These are phyloP conservation scores for Caprella mutica DNA, from an alignment of 2,888 invertebrate genomes.

Conservation along the genomic window DNA sequence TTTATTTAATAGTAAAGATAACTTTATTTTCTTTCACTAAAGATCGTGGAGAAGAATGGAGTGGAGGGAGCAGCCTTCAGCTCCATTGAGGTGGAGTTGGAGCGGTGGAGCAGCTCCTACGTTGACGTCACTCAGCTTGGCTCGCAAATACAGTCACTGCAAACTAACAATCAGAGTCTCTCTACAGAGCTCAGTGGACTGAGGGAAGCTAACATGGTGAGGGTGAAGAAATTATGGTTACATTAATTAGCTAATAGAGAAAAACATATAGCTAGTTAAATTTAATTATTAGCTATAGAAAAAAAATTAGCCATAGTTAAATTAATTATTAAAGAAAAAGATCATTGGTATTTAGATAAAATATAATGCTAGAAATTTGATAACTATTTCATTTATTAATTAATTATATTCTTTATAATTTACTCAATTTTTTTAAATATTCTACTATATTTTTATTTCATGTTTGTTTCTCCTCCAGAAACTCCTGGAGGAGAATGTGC, in stretches of 20 bases:
- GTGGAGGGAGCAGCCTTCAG: slow-evolving; percentile 10
- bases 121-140: slow-evolving; percentile 63
- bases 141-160: slow-evolving; percentile 20
- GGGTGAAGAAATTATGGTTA: too few species aligned
- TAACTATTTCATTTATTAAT: background rate
- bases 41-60: slow-evolving; percentile 21
- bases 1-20: background rate
- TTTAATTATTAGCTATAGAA: background rate
- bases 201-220: slow-evolving; percentile 31
- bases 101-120: slow-evolving; percentile 62
- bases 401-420: background rate
- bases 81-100: slow-evolving; percentile 53
- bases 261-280: too few species aligned
- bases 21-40: background rate
- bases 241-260: too few species aligned
- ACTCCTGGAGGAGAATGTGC: slow-evolving; percentile 33
- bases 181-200: slow-evolving; percentile 29
- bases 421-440: background rate
- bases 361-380: background rate
- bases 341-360: background rate
- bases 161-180: slow-evolving; percentile 20
- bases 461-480: slow-evolving; percentile 17
- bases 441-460: background rate
- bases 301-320: background rate
- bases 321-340: background rate